Conservation (phyloP, 92 coral and sea anemone species). For the Zoanthus sociatus region DNA sequence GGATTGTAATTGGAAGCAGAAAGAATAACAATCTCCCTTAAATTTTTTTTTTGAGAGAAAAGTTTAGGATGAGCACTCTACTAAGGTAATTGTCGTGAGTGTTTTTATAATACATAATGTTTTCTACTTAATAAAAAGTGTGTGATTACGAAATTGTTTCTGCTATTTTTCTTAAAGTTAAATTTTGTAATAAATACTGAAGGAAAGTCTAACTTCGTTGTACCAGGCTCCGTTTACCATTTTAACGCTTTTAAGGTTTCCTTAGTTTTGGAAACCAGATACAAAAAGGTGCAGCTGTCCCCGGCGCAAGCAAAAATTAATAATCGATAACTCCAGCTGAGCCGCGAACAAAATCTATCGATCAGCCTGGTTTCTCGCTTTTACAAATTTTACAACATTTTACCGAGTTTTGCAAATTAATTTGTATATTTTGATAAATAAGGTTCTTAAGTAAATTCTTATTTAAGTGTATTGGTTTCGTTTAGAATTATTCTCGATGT, state of each 20-base stretch:
- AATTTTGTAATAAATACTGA: not conserved
- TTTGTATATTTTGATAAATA: not conserved
- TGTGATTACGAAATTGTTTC: not conserved
- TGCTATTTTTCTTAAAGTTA: not conserved
- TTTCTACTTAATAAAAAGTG: not conserved
- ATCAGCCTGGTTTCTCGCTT: slow-evolving; percentile 4
- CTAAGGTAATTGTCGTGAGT: not conserved
- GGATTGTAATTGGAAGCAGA: slow-evolving; percentile 12
- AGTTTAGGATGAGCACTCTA: not conserved
- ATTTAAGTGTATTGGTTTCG: not conserved
- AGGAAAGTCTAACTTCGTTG: not conserved
- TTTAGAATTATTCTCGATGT: not conserved
- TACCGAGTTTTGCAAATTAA: not conserved
- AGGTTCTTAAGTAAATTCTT: not conserved
- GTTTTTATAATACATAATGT: not conserved
- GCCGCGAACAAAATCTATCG: not conserved
- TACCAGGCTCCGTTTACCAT: not conserved
- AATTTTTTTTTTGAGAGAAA: not conserved
- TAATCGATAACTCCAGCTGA: slow-evolving; percentile 2
- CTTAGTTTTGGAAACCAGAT: not conserved
- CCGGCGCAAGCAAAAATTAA: not conserved
- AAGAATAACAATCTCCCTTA: not conserved
- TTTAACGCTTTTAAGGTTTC: not conserved
- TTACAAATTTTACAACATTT: not conserved
- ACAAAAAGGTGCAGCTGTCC: slow-evolving; percentile 6